phyloP scores from a whole-genome alignment of 2,888 invertebrate species.

The Chymomyza procnemis region DNA sequence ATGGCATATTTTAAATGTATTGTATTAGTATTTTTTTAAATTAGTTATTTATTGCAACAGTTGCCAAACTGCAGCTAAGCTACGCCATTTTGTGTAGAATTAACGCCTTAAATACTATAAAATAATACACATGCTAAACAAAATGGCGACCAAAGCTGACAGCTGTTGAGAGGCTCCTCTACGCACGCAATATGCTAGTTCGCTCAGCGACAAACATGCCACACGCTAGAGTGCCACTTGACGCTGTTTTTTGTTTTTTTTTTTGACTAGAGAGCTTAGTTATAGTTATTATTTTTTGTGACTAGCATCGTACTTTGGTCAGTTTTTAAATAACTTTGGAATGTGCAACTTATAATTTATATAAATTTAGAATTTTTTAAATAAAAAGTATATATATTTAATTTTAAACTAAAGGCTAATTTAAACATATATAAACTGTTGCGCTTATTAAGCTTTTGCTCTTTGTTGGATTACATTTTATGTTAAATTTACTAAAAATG shows the following conservation, averaged over 20 bases:
- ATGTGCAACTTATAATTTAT: slow-evolving; percentile 41
- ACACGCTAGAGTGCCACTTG: not conserved
- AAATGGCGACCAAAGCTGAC: not conserved
- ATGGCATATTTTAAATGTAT: slow-evolving; percentile 9
- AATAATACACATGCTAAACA: slow-evolving; percentile 47
- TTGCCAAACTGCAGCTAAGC: not conserved
- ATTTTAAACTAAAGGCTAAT: slow-evolving; percentile 77
- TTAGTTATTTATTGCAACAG: slow-evolving; percentile 3
- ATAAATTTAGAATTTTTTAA: slow-evolving; percentile 41
- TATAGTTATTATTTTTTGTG: slow-evolving; percentile 30
- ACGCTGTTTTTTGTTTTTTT: not conserved
- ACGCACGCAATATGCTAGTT: not conserved
- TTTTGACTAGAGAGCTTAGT: slow-evolving; percentile 42
- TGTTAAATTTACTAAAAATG: slow-evolving; percentile 68
- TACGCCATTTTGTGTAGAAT: slow-evolving; percentile 43
- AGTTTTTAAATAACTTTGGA: slow-evolving; percentile 26
- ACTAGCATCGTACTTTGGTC: slow-evolving; percentile 55
- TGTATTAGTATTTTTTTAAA: slow-evolving; percentile 8
- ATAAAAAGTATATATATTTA: slow-evolving; percentile 33
- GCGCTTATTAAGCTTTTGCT: slow-evolving; percentile 16
- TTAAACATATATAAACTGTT: slow-evolving; percentile 70
- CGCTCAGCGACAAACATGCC: not conserved
- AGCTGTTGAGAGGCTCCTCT: not conserved
- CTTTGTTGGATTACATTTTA: slow-evolving; percentile 20
- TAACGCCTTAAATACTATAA: slow-evolving; percentile 66